A percentile compares a stretch with the other conserved stretches of the same genome.
Evolutionary conservation across 2,113 vertebrate genomes (phyloP).

Genomic region (Aspidoscelis tigris): DNA sequence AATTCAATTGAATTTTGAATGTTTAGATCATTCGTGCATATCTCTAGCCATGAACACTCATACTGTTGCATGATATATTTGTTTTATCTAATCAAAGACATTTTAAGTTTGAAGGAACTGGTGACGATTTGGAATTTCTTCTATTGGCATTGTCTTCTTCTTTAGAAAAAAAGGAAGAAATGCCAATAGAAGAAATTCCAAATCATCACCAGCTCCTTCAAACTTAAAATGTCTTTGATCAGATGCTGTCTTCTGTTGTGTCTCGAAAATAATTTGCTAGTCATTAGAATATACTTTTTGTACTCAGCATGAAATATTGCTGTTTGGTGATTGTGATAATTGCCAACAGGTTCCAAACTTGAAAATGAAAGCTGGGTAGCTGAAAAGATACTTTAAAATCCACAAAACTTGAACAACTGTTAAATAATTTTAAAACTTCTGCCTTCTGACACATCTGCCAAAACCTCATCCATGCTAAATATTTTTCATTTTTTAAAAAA

Average conservation of each 20-base stretch:
- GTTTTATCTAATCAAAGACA: conserved; percentile 77
- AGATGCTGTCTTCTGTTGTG: conserved; percentile 80
- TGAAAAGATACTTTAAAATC: conserved; percentile 87
- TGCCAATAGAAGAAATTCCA: conserved; percentile 75
- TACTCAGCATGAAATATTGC: conserved; percentile 87
- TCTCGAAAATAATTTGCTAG: conserved; percentile 84
- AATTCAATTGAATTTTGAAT: too few relatives aligned
- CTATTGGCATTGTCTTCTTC: conserved; percentile 68
- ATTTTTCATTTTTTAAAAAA: conserved; percentile 68
- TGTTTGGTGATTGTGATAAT: conserved; percentile 85
- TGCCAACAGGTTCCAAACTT: conserved; percentile 87
- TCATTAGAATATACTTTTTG: conserved; percentile 92
- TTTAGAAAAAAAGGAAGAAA: background rate
- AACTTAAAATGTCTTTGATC: conserved; percentile 77
- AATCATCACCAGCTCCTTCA: conserved; percentile 78
- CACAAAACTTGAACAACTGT: conserved; percentile 89
- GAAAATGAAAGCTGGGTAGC: conserved; percentile 82
- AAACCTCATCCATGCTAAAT: conserved; percentile 82
- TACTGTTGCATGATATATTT: conserved; percentile 65
- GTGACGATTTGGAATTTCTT: conserved; percentile 76
- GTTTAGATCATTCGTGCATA: too few relatives aligned
- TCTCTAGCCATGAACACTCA: conserved; percentile 59
- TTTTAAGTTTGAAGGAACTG: conserved; percentile 75
- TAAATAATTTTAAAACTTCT: conserved; percentile 88
- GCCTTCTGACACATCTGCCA: conserved; percentile 82